Conservation (phyloP, 2,113 vertebrate genomes). For the Isichthys henryi region DNA sequence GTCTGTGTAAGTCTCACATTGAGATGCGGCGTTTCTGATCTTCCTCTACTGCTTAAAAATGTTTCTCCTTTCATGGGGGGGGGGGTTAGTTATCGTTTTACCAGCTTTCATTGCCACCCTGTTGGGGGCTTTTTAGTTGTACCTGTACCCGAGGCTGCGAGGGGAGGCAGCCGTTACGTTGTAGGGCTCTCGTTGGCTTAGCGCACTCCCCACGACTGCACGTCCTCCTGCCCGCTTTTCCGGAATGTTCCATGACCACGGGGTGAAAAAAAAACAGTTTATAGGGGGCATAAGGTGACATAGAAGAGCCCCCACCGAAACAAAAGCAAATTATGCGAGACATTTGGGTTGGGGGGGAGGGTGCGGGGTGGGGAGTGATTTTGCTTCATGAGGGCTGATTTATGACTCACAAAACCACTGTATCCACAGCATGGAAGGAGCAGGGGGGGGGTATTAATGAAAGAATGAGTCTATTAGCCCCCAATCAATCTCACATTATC, state of each 20-base stretch:
- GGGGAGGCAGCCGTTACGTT: not conserved
- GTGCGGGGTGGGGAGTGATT: constrained; percentile 22
- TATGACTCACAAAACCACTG: constrained; percentile 60
- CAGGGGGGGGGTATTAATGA: constrained; percentile 56
- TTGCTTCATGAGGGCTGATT: constrained; percentile 58
- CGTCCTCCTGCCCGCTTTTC: not conserved
- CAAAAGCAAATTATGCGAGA: constrained; percentile 59
- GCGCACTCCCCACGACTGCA: not conserved
- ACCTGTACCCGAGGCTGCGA: not conserved
- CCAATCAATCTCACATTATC: constrained; percentile 78
- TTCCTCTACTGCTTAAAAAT: not conserved
- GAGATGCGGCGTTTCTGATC: not conserved
- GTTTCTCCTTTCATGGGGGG: not conserved
- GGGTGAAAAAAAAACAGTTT: not conserved
- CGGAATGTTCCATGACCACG: not conserved
- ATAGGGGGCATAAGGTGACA: not conserved
- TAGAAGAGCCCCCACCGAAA: constrained; percentile 41
- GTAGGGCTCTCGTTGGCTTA: not conserved
- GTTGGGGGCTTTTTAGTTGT: not conserved
- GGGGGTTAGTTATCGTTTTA: not conserved
- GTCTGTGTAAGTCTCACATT: not conserved
- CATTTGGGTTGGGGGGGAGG: constrained; percentile 25
- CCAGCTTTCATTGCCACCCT: not conserved
- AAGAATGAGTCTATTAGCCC: constrained; percentile 73
- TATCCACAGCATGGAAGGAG: constrained; percentile 29